Evolutionary conservation across 37 sponge, comb jelly and placozoan genomes (phyloP), one percentile per base, ranked within the genome.

Genomic region (Halisarca cf. caerulea): DNA sequence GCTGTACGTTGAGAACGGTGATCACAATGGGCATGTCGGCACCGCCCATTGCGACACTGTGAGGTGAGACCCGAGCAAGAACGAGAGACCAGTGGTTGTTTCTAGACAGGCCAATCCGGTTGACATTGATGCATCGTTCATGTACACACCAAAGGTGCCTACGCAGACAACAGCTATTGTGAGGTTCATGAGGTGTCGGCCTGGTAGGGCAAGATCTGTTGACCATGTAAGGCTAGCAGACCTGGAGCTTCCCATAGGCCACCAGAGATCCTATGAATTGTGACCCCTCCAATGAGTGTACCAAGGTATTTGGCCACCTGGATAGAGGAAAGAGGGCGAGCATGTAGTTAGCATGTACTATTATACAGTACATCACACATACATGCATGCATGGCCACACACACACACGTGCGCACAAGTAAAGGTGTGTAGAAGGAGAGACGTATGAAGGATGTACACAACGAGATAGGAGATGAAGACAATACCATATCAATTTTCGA

Each of bases 21-120:
- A 97, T 97, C 32, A 94, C 97, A 17, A 97, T 95, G 57, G 97
- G 97, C 97, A 97, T 97, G 85, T 97, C 97, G 6, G 97, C 97
- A 43, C 97, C 97, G 39, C 97, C 97, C 28, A 97, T 97, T 83
- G 97, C 89, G 21, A 93, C 86, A 14, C 85, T 2, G 95, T 94
- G 72, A 97, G 93, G 36, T 92, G 92, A 42, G 92, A 69, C 5
- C 97, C 97, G 88, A 97, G 87, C 30, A 87, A 44, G 27, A 89
- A 92, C n/a, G 97, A 97, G 58, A 94, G 89, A 40, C 85, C 83
- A 44, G 97, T 89, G 21, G 95, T 97, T 35, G 91, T 85, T 0
- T 86, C 83, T 14, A 97, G 91, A n/a, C 86, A 87, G 36, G 66
- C 57, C 89, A 90, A 75, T 69, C 94, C 97, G 0, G 86, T 71